Conservation (phyloP, 2,888 invertebrate genomes). For the Zaprionus lineosus region DNA sequence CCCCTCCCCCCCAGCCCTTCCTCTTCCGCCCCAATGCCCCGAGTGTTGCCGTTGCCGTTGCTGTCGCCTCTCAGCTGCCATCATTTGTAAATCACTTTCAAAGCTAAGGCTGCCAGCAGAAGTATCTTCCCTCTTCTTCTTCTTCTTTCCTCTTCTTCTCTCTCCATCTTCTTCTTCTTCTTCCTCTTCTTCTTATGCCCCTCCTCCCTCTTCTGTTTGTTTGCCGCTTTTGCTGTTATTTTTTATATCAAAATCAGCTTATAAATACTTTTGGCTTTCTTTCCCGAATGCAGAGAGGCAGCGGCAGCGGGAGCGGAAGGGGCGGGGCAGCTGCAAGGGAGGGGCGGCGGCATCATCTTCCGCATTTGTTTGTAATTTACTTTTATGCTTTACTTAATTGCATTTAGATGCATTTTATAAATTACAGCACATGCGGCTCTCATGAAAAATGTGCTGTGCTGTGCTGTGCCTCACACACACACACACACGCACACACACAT, state of each 20-base stretch:
- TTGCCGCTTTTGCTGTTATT: slow-evolving; percentile 21
- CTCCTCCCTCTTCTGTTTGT: no score
- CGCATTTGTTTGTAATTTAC: slow-evolving; percentile 79
- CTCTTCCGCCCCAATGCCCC: no score
- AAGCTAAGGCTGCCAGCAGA: no score
- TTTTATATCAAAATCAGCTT: slow-evolving; percentile 68
- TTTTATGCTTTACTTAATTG: slow-evolving; percentile 79
- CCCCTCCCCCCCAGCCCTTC: no score
- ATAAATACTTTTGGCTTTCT: slow-evolving; percentile 48
- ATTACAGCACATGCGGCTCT: slow-evolving; percentile 63
- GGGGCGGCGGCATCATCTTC: slow-evolving; percentile 50
- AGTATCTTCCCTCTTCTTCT: no score
- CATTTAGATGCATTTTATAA: slow-evolving; percentile 79
- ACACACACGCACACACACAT: not conserved
- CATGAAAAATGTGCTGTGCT: slow-evolving; percentile 31
- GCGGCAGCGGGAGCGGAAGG: slow-evolving; percentile 11
- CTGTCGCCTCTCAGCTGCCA: no score
- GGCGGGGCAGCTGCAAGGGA: no score
- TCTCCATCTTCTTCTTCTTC: no score
- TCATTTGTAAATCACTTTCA: slow-evolving; percentile 69
- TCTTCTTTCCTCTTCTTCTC: no score
- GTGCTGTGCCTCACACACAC: not conserved
- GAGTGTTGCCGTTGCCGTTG: no score
- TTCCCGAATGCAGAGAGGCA: not conserved
- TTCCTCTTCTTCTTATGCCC: no score